Conservation (phyloP, 2,797 vertebrate species). For the Staurois parvus region DNA sequence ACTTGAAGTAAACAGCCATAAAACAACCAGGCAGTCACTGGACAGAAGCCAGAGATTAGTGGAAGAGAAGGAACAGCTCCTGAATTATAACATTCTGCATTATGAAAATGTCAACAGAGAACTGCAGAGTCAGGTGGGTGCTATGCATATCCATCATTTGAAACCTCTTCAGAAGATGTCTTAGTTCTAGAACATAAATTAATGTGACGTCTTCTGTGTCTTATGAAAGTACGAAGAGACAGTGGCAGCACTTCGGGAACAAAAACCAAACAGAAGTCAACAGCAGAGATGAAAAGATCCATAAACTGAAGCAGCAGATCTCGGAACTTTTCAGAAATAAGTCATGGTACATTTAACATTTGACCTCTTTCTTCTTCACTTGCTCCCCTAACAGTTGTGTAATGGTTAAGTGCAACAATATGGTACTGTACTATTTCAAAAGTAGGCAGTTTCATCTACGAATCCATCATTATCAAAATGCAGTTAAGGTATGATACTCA, state of each 20-base stretch:
- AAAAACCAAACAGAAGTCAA: constrained; percentile 58
- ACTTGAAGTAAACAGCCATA: constrained; percentile 50
- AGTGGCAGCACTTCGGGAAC: constrained; percentile 53
- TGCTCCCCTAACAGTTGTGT: no score
- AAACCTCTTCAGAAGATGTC: not conserved
- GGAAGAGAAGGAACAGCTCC: constrained; percentile 47
- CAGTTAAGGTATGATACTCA: no score
- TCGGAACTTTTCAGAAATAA: constrained; percentile 64
- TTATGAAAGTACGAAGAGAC: constrained; percentile 58
- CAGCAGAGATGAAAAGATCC: constrained; percentile 62
- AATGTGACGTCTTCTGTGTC: constrained; percentile 21
- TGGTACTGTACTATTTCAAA: no score
- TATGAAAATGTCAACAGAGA: constrained; percentile 59
- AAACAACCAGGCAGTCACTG: constrained; percentile 46
- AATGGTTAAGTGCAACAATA: no score
- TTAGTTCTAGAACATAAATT: not conserved
- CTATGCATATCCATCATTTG: not conserved
- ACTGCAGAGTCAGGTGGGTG: constrained; percentile 59
- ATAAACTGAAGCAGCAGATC: constrained; percentile 64
- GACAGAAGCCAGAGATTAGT: constrained; percentile 49
- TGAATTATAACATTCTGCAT: constrained; percentile 44
- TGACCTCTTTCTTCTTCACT: not conserved
- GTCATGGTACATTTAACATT: constrained; percentile 59
- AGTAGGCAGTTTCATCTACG: no score
- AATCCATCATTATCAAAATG: no score